Conservation (phyloP, 1,140 invertebrate species). For the Paraescarpia echinospica region DNA sequence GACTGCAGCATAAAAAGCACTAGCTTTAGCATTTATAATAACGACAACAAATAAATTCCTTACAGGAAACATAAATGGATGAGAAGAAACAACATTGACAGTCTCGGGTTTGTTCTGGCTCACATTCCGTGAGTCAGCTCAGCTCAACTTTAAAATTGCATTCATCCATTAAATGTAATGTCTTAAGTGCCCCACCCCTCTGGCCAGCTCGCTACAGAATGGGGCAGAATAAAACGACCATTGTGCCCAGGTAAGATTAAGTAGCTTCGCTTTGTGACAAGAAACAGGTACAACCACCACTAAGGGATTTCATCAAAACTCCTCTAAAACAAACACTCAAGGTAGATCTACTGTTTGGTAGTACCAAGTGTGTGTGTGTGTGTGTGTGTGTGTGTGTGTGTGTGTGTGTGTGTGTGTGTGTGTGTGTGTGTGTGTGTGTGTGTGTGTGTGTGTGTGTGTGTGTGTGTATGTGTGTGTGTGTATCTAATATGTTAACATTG, state of each 20-base stretch:
- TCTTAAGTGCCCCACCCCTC: not conserved
- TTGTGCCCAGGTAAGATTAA: not conserved
- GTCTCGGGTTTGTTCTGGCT: not conserved
- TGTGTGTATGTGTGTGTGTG: too few species aligned
- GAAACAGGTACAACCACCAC: not conserved
- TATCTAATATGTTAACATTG: too few species aligned
- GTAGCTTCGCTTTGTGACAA: not conserved
- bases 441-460: too few species aligned
- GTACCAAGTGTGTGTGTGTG: too few species aligned
- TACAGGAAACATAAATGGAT: not conserved
- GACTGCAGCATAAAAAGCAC: not conserved
- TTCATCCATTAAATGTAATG: conserved; percentile 1
- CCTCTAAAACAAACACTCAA: not conserved
- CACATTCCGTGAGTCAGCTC: not conserved
- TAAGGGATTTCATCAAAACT: not conserved
- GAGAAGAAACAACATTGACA: not conserved
- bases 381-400: too few species aligned
- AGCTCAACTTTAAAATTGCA: not conserved
- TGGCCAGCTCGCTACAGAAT: not conserved
- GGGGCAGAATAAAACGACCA: not conserved
- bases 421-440: too few species aligned
- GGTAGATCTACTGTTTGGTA: not conserved
- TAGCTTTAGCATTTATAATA: not conserved
- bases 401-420: too few species aligned
- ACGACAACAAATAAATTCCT: not conserved